Evolutionary conservation across 1,140 invertebrate species (phyloP).

Genomic region (Anastatus disparis): DNA sequence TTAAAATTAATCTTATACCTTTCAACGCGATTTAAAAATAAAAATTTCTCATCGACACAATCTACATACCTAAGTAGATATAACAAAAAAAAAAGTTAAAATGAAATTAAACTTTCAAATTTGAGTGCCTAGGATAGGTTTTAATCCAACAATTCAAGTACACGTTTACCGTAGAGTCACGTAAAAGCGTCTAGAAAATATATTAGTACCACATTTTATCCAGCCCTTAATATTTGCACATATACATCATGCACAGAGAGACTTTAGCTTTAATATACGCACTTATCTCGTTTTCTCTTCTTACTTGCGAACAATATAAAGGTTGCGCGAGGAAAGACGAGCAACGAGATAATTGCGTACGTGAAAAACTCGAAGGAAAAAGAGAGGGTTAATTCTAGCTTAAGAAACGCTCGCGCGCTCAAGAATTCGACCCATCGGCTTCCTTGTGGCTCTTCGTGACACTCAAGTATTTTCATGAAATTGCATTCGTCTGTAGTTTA

Average conservation of each 20-base stretch:
- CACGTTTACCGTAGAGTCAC: conserved; percentile 6
- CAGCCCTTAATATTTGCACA: not conserved
- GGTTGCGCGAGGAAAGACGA: too few species aligned
- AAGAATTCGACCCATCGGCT: conserved; percentile 2
- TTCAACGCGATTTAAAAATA: too few species aligned
- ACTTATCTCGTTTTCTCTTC: not conserved
- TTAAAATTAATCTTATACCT: too few species aligned
- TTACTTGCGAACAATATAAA: too few species aligned
- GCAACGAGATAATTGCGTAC: conserved; percentile 19
- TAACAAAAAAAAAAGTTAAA: too few species aligned
- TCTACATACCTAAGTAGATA: too few species aligned
- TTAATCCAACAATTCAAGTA: conserved; percentile 19
- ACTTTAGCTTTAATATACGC: conserved; percentile 4
- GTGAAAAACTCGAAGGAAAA: conserved; percentile 21
- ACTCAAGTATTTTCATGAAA: not conserved
- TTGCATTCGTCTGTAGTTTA: too few species aligned
- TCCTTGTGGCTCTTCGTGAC: not conserved
- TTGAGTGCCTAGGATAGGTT: too few species aligned
- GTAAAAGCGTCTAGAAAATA: too few species aligned
- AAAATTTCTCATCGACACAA: too few species aligned
- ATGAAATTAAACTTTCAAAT: too few species aligned
- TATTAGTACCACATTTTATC: not conserved
- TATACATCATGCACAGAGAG: conserved; percentile 23
- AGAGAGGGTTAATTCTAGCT: not conserved
- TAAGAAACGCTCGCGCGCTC: not conserved